These are phyloP conservation scores for Scaptomyza polygonia DNA, from an alignment of 2,888 invertebrate genomes.

Conservation along the genomic window DNA sequence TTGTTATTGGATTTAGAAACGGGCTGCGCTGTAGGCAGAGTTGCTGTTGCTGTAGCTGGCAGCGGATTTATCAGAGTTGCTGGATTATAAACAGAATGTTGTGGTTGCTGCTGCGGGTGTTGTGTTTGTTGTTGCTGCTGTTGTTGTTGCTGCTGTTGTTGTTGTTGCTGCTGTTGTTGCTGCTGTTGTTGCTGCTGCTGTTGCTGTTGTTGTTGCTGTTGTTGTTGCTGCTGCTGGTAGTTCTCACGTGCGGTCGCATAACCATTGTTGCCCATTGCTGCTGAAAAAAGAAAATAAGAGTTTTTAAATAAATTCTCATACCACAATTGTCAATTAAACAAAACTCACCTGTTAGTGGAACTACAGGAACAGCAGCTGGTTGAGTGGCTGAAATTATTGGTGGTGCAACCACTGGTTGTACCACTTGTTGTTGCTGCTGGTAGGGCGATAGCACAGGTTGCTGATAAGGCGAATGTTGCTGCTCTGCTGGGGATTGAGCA, in stretches of 20 bases:
- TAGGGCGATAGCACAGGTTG: slow-evolving; percentile 85
- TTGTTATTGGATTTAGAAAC: slow-evolving; percentile 44
- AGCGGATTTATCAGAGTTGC: slow-evolving; percentile 69
- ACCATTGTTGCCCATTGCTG: slow-evolving; percentile 49
- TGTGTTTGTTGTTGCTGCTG: slow-evolving; percentile 56
- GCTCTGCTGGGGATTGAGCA: slow-evolving; percentile 82
- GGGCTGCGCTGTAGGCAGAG: slow-evolving; percentile 23
- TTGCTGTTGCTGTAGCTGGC: slow-evolving; percentile 29
- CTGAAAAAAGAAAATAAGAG: neutral
- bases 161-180: slow-evolving; percentile 47
- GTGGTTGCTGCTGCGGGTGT: slow-evolving; percentile 59
- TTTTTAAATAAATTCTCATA: neutral
- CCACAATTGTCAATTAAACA: neutral
- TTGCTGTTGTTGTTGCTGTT: slow-evolving; percentile 48
- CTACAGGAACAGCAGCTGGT: slow-evolving; percentile 31
- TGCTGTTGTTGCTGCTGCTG: slow-evolving; percentile 60
- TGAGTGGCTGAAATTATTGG: slow-evolving; percentile 76
- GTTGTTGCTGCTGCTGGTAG: slow-evolving; percentile 47
- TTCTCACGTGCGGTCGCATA: slow-evolving; percentile 53
- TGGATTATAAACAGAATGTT: slow-evolving; percentile 71
- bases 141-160: slow-evolving; percentile 50
- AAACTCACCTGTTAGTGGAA: slow-evolving; percentile 53
- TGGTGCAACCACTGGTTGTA: slow-evolving; percentile 79
- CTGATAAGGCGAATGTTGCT: slow-evolving; percentile 84
- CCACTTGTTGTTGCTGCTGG: slow-evolving; percentile 69